Percentiles rank a stretch among this genome's conserved stretches.
phyloP scores from a whole-genome alignment of 1,140 invertebrate genomes.

The Apis cerana region DNA sequence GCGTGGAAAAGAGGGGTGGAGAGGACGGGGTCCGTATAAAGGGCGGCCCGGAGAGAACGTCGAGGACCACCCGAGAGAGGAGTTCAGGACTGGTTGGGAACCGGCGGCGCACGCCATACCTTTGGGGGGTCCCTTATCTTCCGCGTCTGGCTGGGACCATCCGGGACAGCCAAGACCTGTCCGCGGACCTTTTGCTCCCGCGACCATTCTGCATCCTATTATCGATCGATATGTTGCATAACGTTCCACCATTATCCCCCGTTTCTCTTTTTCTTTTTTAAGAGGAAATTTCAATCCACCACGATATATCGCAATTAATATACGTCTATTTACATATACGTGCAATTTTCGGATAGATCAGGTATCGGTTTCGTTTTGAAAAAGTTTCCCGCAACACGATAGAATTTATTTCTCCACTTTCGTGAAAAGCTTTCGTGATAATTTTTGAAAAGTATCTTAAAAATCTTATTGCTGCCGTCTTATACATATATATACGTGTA shows the following conservation, averaged over 20 bases:
- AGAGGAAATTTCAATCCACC: no score
- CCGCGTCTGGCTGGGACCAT: conserved; percentile 70
- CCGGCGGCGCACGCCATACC: conserved; percentile 76
- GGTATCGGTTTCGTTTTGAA: no score
- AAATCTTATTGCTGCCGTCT: no score
- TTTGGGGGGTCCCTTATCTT: conserved; percentile 80
- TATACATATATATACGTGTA: no score
- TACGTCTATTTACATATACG: no score
- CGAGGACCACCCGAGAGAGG: conserved; percentile 80
- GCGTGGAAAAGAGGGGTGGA: conserved; percentile 12
- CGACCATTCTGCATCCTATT: conserved; percentile 69
- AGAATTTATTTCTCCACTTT: no score
- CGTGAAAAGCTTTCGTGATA: no score
- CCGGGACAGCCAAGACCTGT: conserved; percentile 69
- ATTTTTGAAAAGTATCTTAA: no score
- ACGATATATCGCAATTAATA: no score
- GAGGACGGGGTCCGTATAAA: conserved; percentile 45
- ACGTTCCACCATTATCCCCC: not conserved
- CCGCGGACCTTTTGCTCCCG: conserved; percentile 67
- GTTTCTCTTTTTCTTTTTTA: not conserved
- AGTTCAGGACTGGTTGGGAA: conserved; percentile 75
- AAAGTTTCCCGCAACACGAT: no score
- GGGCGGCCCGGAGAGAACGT: conserved; percentile 63
- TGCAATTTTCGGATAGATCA: no score
- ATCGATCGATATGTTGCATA: conserved; percentile 64